Percentiles rank a stretch among this genome's conserved stretches.
Evolutionary conservation across 2,113 vertebrate species (phyloP).

Genomic region (Petrocephalus microphthalmus): DNA sequence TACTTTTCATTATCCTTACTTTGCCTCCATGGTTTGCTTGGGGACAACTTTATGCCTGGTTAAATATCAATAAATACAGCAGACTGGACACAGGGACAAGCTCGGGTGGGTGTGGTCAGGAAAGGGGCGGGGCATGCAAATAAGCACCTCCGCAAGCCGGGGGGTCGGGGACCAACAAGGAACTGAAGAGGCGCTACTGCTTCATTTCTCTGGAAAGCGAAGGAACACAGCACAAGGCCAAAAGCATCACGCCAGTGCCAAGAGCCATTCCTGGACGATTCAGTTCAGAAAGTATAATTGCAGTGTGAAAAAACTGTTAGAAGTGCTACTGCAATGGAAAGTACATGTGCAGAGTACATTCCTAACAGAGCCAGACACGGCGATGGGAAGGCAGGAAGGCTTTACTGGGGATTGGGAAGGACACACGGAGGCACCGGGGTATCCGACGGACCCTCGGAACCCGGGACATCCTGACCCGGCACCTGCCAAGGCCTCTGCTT

Average conservation of each 20-base stretch:
- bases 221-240: background rate
- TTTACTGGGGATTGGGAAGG: background rate
- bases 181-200: background rate
- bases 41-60: conserved; percentile 64
- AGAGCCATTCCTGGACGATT: background rate
- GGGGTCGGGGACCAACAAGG: background rate
- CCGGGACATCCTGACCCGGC: background rate
- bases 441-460: background rate
- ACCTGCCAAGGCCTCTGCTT: background rate
- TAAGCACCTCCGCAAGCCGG: conserved; percentile 28
- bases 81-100: conserved; percentile 48
- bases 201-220: background rate
- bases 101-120: conserved; percentile 48
- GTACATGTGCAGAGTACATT: background rate
- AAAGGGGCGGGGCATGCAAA: conserved; percentile 51
- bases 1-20: conserved; percentile 45
- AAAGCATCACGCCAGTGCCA: background rate
- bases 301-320: background rate
- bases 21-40: conserved; percentile 65
- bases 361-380: background rate
- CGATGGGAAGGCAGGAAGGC: background rate
- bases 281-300: background rate
- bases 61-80: conserved; percentile 71
- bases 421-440: background rate
- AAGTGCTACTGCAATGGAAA: background rate